These are phyloP conservation scores for Nemopilema nomurai DNA, from an alignment of 30 jellyfish, hydroid and myxozoan species.

Conservation along the genomic window DNA sequence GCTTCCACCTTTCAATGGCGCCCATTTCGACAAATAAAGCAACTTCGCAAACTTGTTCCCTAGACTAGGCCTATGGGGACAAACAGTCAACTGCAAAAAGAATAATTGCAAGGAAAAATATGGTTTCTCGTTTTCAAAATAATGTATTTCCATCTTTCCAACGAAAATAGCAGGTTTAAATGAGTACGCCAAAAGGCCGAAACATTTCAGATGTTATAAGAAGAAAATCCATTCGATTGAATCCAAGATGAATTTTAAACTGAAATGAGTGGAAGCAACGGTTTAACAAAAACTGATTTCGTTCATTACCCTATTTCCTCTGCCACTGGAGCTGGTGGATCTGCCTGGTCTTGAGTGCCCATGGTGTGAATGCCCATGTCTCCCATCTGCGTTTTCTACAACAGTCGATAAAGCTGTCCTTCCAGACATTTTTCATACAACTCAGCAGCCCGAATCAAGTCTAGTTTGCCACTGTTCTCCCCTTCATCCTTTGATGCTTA, in stretches of 20 bases:
- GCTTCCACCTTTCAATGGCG: conserved; percentile 34
- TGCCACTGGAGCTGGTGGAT: conserved; percentile 62
- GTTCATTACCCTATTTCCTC: conserved; percentile 61
- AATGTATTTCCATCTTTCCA: neutral
- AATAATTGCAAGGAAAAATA: neutral
- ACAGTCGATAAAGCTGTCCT: conserved; percentile 75
- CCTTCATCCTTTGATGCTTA: neutral
- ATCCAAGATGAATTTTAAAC: neutral
- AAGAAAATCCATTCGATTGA: neutral
- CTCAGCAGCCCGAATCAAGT: conserved; percentile 24
- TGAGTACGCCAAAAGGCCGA: neutral
- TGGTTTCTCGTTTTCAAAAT: neutral
- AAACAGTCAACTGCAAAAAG: neutral
- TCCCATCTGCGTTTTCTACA: conserved; percentile 78
- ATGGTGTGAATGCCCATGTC: conserved; percentile 87
- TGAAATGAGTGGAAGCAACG: neutral
- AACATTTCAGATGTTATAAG: neutral
- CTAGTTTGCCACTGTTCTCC: conserved; percentile 23
- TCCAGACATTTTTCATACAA: conserved; percentile 69
- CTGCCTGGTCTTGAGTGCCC: conserved; percentile 81
- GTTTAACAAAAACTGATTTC: neutral
- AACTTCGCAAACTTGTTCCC: neutral
- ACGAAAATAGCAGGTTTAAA: neutral
- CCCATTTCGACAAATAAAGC: neutral
- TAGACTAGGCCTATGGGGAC: neutral